phyloP scores from a whole-genome alignment of 2,797 vertebrate species.

The Furcifer pardalis region DNA sequence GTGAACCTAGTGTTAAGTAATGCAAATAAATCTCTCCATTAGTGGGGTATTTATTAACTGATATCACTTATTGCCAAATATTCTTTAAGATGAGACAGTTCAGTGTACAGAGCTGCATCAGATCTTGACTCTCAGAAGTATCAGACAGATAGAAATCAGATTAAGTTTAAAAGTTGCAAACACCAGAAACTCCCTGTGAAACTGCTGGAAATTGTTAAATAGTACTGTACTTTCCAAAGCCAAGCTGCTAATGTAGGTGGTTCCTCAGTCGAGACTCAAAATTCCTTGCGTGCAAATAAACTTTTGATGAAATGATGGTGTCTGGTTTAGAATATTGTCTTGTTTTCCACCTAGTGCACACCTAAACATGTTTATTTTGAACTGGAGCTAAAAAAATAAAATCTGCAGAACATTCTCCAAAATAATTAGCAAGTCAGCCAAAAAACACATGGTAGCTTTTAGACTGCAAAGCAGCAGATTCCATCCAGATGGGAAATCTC shows the following conservation, averaged over 20 bases:
- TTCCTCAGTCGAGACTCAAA: neutral
- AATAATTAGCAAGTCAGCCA: conserved; percentile 51
- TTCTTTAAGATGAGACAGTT: neutral
- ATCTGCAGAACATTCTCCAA: conserved; percentile 23
- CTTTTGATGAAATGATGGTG: neutral
- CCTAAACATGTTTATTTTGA: conserved; percentile 48
- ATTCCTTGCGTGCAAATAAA: neutral
- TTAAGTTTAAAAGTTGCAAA: conserved; percentile 1
- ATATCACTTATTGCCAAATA: neutral
- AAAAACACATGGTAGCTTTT: conserved; percentile 57
- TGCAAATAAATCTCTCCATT: neutral
- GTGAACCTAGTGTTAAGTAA: neutral
- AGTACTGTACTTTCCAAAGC: conserved; percentile 3
- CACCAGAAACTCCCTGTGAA: neutral
- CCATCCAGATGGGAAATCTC: conserved; percentile 61
- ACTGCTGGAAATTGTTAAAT: neutral
- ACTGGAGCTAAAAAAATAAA: neutral
- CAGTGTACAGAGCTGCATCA: neutral
- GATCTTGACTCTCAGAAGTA: neutral
- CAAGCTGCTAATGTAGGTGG: neutral
- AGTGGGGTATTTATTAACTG: conserved; percentile 4
- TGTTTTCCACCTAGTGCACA: conserved; percentile 38
- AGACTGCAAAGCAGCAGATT: conserved; percentile 55
- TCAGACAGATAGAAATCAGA: neutral
- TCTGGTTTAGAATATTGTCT: neutral